Base-by-base conservation (phyloP, 2,113 vertebrate species). In the Bostrychus sinensis region DNA sequence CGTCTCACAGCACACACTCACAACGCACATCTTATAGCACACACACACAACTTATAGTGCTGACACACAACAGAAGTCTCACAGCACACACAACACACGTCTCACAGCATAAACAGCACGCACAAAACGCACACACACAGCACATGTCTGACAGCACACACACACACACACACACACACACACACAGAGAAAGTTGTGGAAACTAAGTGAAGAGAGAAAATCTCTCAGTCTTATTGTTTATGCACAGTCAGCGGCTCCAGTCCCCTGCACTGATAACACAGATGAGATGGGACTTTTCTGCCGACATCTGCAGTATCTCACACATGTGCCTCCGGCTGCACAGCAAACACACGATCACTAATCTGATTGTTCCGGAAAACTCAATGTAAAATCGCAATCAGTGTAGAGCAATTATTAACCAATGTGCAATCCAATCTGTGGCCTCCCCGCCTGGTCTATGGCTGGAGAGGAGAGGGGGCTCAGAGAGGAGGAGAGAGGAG, bases 371-470 rank as follows among this genome's bases (percentile, higher is more conserved):
- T 89, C 72, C 57, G 39, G 81, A 7, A 84, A 83, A 75, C 75
- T 84, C 67, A 83, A 83, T 75, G 70, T 79, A 82, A 86, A 87
- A 89, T 85, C 85, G 77, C 77, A 84, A 86, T 86, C 81, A 86
- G 67, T 79, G 77, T 77, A 70, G 77, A 70, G 75, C 79, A 86
- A 82, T 88, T 84, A 86, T 84, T 86, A 84, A 25, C 72, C 79
- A 72, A 77, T 70, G 66, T 75, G 65, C 67, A 81, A 84, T 81
- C 76, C 51, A 80, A 61, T 81, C 77, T 75, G 72, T 23, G 14
- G 67, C 70, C 61, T 38, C 58, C 56, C 48, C 51, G 39, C 48
- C 46, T 62, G 46, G 55, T 77, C 57, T 34, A 58, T 69, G 57
- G 62, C 69, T 72, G 56, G 26, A 82, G 19, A n/a, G n/a, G n/a